Evolutionary conservation across 2,888 invertebrate genomes (phyloP).

Genomic region (Pilophorus perplexus): DNA sequence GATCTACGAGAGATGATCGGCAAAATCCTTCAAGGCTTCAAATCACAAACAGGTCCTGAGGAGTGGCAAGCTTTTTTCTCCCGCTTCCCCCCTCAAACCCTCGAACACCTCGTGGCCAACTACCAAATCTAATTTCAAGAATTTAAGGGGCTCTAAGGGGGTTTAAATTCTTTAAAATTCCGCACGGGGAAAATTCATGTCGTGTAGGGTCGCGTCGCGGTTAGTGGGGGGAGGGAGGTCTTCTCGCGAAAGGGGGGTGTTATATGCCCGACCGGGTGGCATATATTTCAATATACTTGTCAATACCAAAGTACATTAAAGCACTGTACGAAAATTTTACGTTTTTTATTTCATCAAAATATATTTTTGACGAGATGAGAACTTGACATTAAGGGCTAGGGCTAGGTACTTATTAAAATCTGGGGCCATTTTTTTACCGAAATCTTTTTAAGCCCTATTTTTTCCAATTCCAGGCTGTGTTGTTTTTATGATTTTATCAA

Average conservation of each 20-base stretch:
- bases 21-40: conserved; percentile 97
- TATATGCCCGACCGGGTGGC: conserved; percentile 28
- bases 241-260: conserved; percentile 29
- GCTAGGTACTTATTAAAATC: conserved; percentile 24
- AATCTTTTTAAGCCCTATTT: too few species aligned
- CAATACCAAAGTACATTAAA: conserved; percentile 31
- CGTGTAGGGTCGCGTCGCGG: conserved; percentile 29
- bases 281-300: conserved; percentile 29
- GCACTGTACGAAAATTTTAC: conserved; percentile 18
- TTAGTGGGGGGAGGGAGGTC: conserved; percentile 36
- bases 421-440: too few species aligned
- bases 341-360: conserved; percentile 15
- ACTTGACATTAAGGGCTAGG: conserved; percentile 1
- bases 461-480: conserved; percentile 15
- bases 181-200: conserved; percentile 18
- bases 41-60: conserved; percentile 93
- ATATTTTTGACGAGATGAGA: not conserved
- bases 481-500: conserved; percentile 9
- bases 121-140: conserved; percentile 24
- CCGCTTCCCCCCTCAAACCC: conserved; percentile 52
- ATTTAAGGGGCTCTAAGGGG: conserved; percentile 7
- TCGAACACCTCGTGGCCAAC: conserved; percentile 31
- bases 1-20: conserved; percentile 97
- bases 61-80: conserved; percentile 97
- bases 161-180: conserved; percentile 38